Conservation (phyloP, 2,888 invertebrate species). For the Ferrisia virgata region DNA sequence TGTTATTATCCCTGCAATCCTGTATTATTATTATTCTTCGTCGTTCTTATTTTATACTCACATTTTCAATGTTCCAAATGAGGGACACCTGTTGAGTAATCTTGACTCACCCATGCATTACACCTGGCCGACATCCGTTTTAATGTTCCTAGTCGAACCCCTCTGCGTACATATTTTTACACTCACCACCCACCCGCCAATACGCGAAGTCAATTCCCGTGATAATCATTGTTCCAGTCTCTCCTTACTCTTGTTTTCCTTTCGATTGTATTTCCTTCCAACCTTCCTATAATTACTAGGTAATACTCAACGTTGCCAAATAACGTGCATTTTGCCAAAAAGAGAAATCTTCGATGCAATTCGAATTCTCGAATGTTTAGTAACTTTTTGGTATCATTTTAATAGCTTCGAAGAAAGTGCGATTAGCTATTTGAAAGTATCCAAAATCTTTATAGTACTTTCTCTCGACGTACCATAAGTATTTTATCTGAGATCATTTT, state of each 20-base stretch:
- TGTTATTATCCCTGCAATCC: slow-evolving; percentile 33
- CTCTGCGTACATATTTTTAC: background rate
- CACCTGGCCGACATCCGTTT: slow-evolving; percentile 39
- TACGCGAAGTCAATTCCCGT: slow-evolving; percentile 18
- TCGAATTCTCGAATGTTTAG: background rate
- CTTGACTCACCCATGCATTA: slow-evolving; percentile 34
- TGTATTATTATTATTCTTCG: slow-evolving; percentile 11
- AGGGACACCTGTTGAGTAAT: slow-evolving; percentile 35
- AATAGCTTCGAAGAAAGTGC: background rate
- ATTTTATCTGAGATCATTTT: background rate
- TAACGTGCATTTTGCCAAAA: background rate
- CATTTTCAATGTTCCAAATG: slow-evolving; percentile 3
- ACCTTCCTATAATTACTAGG: background rate
- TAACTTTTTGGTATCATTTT: background rate
- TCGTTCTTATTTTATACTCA: background rate
- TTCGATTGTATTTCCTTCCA: slow-evolving; percentile 3
- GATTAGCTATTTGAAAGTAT: background rate
- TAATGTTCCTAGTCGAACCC: background rate
- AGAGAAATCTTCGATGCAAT: slow-evolving; percentile 2
- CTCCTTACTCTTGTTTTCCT: background rate
- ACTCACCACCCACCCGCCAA: background rate
- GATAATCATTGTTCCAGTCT: background rate
- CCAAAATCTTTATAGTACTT: background rate
- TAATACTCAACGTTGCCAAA: background rate
- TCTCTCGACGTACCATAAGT: background rate